These are phyloP conservation scores for Pyralis farinalis DNA, from an alignment of 2,888 invertebrate species.

Conservation along the genomic window DNA sequence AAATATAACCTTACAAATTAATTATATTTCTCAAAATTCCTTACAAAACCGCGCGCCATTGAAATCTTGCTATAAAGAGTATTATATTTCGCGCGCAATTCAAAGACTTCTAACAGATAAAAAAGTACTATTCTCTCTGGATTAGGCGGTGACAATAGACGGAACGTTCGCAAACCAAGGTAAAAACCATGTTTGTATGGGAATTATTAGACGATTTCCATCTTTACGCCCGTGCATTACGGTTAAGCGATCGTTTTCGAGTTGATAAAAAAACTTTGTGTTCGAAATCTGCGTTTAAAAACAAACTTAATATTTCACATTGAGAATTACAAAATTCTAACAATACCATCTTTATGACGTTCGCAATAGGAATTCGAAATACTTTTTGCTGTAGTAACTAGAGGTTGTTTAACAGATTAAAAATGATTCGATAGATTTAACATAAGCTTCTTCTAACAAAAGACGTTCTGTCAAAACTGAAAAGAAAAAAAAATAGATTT, in stretches of 20 bases:
- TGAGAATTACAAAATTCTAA: neutral
- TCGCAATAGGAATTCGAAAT: neutral
- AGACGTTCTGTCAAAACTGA: too few species aligned
- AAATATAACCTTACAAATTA: too few species aligned
- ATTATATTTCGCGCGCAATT: constrained; percentile 29
- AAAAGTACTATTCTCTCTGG: constrained; percentile 34
- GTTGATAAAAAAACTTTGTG: neutral
- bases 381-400: too few species aligned
- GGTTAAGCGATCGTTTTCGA: neutral
- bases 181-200: too few species aligned
- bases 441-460: neutral
- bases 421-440: neutral
- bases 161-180: constrained; percentile 8
- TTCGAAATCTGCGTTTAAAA: neutral
- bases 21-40: neutral
- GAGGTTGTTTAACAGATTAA: neutral
- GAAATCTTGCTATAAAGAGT: constrained; percentile 13
- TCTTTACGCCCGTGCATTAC: neutral
- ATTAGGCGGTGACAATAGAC: constrained; percentile 37
- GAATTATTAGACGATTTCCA: neutral
- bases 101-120: constrained; percentile 23
- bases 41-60: constrained; percentile 1
- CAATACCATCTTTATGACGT: neutral
- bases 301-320: neutral
- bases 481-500: too few species aligned